Conservation (phyloP, 2,113 vertebrate genomes). For the Clarias batrachus region DNA sequence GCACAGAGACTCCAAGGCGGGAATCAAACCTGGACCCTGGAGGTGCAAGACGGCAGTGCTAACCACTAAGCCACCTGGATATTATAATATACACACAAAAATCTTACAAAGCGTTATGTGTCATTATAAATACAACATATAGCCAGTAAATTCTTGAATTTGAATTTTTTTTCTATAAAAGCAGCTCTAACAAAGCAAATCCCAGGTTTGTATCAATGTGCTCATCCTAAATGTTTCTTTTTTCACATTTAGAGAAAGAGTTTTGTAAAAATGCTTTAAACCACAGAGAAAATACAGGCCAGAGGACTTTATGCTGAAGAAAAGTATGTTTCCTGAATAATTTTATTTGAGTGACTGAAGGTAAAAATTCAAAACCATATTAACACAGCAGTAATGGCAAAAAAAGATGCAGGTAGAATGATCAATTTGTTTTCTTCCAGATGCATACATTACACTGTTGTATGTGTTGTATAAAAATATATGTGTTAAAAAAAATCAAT, state of each 20-base stretch:
- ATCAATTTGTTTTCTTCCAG: background rate
- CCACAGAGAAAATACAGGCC: background rate
- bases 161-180: background rate
- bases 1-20: too few species aligned
- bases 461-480: background rate
- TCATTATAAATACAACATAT: too few species aligned
- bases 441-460: background rate
- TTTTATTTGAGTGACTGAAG: background rate
- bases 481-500: background rate
- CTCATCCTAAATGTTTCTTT: background rate
- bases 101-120: background rate
- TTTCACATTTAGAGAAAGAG: background rate
- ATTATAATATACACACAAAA: background rate
- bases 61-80: too few species aligned
- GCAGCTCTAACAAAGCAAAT: background rate
- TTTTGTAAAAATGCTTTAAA: background rate
- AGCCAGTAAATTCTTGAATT: background rate
- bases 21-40: too few species aligned
- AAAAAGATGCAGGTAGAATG: background rate
- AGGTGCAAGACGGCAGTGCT: too few species aligned
- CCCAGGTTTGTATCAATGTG: background rate
- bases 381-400: background rate
- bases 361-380: background rate
- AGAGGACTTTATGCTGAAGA: background rate
- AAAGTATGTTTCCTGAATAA: background rate